Conservation (phyloP, 2,888 invertebrate species). For the Drosophila neutralis region DNA sequence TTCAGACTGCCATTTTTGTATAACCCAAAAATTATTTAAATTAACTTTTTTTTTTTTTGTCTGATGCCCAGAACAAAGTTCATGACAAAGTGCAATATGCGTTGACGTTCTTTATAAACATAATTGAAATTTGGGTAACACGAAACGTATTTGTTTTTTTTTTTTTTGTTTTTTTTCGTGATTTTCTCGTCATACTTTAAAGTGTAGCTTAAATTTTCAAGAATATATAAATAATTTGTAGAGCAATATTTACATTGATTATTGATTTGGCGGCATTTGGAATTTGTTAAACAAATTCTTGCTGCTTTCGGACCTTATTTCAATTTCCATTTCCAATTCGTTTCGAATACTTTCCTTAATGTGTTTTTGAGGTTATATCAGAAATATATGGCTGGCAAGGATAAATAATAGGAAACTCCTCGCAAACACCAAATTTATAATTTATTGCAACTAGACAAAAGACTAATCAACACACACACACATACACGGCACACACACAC, state of each 20-base stretch:
- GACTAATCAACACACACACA: slow-evolving; percentile 19
- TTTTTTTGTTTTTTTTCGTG: background rate
- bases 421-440: slow-evolving; percentile 7
- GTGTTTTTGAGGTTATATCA: slow-evolving; percentile 6
- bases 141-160: slow-evolving; percentile 20
- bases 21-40: slow-evolving; percentile 13
- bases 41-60: slow-evolving; percentile 16
- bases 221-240: background rate
- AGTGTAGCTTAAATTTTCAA: background rate
- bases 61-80: slow-evolving; percentile 65
- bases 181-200: slow-evolving; percentile 5
- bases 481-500: slow-evolving; percentile 12
- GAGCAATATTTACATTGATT: slow-evolving; percentile 6
- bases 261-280: slow-evolving; percentile 12
- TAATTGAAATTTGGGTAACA: slow-evolving; percentile 23
- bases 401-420: slow-evolving; percentile 10
- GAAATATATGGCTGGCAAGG: slow-evolving; percentile 35
- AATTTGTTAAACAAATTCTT: slow-evolving; percentile 57
- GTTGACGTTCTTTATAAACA: slow-evolving; percentile 35
- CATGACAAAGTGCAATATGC: slow-evolving; percentile 71
- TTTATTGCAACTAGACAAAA: slow-evolving; percentile 35
- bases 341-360: slow-evolving; percentile 6
- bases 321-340: background rate
- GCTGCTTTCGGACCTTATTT: slow-evolving; percentile 1
- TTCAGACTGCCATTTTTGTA: slow-evolving; percentile 37